Base-by-base conservation (phyloP, 2,888 invertebrate genomes). In the Dexiosoma caninum region DNA sequence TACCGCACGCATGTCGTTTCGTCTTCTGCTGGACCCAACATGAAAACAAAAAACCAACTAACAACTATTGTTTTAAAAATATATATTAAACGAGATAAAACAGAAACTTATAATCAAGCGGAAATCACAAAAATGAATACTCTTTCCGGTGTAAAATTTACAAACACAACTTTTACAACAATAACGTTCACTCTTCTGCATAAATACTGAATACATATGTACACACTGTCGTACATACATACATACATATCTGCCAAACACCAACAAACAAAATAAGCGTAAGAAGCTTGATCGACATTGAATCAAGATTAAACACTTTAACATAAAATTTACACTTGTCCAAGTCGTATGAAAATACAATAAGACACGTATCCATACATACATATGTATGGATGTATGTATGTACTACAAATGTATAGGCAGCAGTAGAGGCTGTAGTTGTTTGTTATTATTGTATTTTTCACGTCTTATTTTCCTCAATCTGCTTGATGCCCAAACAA, bases 301-400 rank as follows among this genome's bases (percentile, higher is more conserved):
- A 82, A 84, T 84, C 84, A 84, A 85, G 84, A 85, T 85, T 83
- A 83, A 83, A 70, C 70, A 71, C 70, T 69, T 83, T 82, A 83
- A 86, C 86, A 86, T 86, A 87, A 86, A 86, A 86, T 86, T 85
- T 87, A 86, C 87, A 87, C 87, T 87, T 86, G 84, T 74, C 60
- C 57, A 40, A 57, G 57, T 35, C 62, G 10, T 40, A 71, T 57
- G 42, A 64, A 71, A 49, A 49, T 60, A 66, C 62, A 74, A 57
- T 69, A 40, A 30, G 9, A 40, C n/a, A n/a, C n/a, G 10, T 19
- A 2, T 12, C 19, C n/a, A n/a, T n/a, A n/a, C n/a, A n/a, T n/a
- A n/a, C n/a, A n/a, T n/a, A n/a, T n/a, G n/a, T n/a, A n/a, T n/a
- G n/a, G n/a, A n/a, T n/a, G n/a, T n/a, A n/a, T n/a, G n/a, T n/a